Base-by-base conservation (phyloP, 2,113 vertebrate species). In the Excalfactoria chinensis region DNA sequence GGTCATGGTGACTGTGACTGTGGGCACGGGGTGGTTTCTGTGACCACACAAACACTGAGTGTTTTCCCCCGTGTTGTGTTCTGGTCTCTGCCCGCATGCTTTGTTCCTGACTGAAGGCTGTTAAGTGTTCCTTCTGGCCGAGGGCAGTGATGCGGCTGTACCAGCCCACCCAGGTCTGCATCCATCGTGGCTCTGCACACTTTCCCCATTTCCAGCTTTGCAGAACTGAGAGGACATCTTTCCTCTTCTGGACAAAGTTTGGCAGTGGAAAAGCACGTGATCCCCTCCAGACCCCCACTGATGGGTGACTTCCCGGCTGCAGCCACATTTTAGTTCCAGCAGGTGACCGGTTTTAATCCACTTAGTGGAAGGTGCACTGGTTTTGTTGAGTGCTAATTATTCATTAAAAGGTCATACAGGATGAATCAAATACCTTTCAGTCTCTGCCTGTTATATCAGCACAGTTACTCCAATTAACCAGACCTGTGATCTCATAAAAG, bases 341-440 rank as follows among this genome's bases (percentile, higher is more conserved):
- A 76, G 92, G 92, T 89, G 91, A 93, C 89, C 81, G 30, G 44
- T 20, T 90, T 79, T 96, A 96, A 96, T 96, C 95, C 93, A 92
- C 34, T 95, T 93, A 95, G 88, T 7, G 19, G 84, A 85, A 92
- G 89, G 92, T 72, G 68, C 77, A 67, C 67, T 93, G 86, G 30
- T 92, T 92, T 90, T 76, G 90, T 70, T 41, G 68, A 87, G 51
- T 94, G 93, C 94, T 94, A 87, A 87, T 92, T 90, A 90, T 93
- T 89, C 74, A 77, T 91, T 93, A 92, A 87, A 90, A 87, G 86
- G 94, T 92, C 86, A 67, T 55, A 51, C 78, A 2, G 14, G 93
- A 88, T 86, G 92, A 92, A 86, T 49, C 2, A 7, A 91, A 89
- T 92, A 56, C 86, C 78, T 95, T 92, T 55, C 93, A 85, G 91